These are phyloP conservation scores for Chaetodon trifasciatus DNA, from an alignment of 2,797 vertebrate genomes.

Conservation along the genomic window DNA sequence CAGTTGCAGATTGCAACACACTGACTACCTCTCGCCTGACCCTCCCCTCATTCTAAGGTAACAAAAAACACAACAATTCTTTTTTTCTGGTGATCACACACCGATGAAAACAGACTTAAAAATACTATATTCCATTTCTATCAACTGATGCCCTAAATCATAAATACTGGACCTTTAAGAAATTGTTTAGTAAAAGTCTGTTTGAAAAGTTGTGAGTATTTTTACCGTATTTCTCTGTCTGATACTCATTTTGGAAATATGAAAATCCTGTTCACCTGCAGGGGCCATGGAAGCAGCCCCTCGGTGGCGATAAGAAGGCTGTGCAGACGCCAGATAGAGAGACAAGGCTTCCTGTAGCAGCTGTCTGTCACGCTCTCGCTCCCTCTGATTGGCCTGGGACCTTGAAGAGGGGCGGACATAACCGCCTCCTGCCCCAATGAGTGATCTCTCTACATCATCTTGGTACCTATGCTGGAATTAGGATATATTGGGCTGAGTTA, in stretches of 20 bases:
- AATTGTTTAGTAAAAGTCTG: not conserved
- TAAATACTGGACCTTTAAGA: not conserved
- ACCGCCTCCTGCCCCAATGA: constrained; percentile 70
- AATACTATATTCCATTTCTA: no score
- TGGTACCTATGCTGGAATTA: constrained; percentile 88
- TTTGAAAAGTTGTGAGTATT: not conserved
- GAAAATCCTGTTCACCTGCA: constrained; percentile 58
- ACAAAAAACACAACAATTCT: no score
- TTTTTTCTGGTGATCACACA: no score
- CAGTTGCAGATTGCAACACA: no score
- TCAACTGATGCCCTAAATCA: no score
- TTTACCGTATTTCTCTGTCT: not conserved
- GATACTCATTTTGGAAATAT: not conserved
- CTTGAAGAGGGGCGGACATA: constrained; percentile 77
- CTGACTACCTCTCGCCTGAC: no score
- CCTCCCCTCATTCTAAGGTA: no score
- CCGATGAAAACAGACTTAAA: no score
- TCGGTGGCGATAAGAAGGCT: constrained; percentile 83
- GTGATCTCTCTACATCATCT: constrained; percentile 81
- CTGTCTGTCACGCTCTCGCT: constrained; percentile 82
- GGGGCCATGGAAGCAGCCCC: constrained; percentile 78
- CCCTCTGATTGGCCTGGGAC: constrained; percentile 78
- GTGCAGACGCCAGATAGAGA: constrained; percentile 85
- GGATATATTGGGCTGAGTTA: not conserved
- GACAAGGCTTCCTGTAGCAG: constrained; percentile 90